Evolutionary conservation across 2,797 vertebrate species (phyloP).

Genomic region (Halcyon badia): DNA sequence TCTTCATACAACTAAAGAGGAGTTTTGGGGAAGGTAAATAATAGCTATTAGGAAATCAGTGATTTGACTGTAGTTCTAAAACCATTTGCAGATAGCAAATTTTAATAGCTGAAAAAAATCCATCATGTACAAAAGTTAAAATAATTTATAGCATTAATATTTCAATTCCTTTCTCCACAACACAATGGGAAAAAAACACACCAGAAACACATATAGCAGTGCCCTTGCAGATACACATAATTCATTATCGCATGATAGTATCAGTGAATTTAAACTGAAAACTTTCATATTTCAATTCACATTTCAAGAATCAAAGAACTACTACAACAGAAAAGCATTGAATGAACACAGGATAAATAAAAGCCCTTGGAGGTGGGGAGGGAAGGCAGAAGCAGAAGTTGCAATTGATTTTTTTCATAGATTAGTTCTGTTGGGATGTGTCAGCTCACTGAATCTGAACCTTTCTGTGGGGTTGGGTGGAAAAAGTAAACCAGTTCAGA

Average conservation of each 20-base stretch:
- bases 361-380: not conserved
- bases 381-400: not conserved
- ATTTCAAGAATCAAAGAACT: not conserved
- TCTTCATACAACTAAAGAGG: not conserved
- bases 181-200: not conserved
- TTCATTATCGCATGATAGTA: not conserved
- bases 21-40: not conserved
- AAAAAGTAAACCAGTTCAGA: not conserved
- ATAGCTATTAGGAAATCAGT: not conserved
- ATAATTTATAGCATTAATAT: not conserved
- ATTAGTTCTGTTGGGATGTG: not conserved
- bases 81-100: no score
- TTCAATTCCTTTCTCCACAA: not conserved
- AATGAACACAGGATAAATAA: not conserved
- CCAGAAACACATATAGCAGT: not conserved
- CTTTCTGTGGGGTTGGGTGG: not conserved
- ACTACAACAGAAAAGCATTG: not conserved
- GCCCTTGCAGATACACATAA: not conserved
- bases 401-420: not conserved
- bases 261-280: not conserved
- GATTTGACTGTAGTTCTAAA: not conserved
- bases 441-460: not conserved
- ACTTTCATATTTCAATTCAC: not conserved
- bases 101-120: no score
- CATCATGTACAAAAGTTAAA: no score